phyloP scores from a whole-genome alignment of 1,140 invertebrate genomes.

The Lepidurus packardi region DNA sequence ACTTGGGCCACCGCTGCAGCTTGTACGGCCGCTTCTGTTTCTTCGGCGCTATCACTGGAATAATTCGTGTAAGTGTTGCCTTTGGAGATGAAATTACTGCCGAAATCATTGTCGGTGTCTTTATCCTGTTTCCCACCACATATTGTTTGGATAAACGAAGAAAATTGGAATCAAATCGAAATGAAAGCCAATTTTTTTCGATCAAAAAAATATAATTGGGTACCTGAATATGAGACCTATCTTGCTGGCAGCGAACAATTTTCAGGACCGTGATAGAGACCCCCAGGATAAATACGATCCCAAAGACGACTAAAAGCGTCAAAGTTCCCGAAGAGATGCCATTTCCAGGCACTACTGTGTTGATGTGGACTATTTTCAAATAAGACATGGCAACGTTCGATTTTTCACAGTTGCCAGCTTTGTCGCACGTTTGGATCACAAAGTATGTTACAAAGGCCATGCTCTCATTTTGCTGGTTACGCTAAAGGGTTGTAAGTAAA shows the following conservation, averaged over 20 bases:
- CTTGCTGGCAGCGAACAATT: not conserved
- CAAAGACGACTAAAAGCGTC: not conserved
- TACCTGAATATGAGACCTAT: not conserved
- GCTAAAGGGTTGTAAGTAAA: too few relatives aligned
- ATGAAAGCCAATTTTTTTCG: too few relatives aligned
- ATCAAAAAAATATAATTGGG: not conserved
- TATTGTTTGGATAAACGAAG: too few relatives aligned
- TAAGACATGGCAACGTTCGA: not conserved
- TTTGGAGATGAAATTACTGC: not conserved
- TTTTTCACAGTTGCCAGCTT: not conserved
- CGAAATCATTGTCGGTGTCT: not conserved
- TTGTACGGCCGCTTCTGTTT: not conserved
- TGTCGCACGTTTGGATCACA: constrained; percentile 2
- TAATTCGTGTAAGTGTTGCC: not conserved
- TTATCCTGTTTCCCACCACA: not conserved
- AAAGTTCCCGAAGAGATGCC: not conserved
- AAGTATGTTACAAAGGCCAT: not conserved
- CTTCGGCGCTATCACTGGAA: not conserved
- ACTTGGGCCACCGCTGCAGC: not conserved
- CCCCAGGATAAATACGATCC: not conserved
- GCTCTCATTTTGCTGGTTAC: too few relatives aligned
- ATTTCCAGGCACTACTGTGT: not conserved
- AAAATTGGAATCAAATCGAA: too few relatives aligned
- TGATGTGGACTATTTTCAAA: not conserved
- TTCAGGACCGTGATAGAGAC: not conserved